phyloP scores from a whole-genome alignment of 92 coral and sea anemone species.

The Bergia sp. region DNA sequence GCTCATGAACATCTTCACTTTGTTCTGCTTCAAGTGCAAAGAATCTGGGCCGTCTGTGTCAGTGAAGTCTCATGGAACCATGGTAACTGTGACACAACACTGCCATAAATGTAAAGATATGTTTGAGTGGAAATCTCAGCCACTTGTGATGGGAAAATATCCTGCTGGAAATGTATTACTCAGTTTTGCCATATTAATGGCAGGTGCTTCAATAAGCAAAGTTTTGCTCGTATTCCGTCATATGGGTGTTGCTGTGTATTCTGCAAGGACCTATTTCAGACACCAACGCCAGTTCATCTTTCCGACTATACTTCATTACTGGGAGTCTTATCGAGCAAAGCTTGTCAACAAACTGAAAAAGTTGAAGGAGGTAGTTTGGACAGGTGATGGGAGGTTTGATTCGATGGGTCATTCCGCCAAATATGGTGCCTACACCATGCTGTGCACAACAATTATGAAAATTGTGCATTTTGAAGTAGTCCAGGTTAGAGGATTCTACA shows the following conservation, averaged over 20 bases:
- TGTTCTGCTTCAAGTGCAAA: too few species aligned
- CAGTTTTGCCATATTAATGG: constrained; percentile 7
- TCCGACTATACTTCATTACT: background rate
- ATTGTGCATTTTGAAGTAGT: too few species aligned
- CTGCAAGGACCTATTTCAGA: constrained; percentile 22
- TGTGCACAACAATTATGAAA: too few species aligned
- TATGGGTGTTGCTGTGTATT: background rate
- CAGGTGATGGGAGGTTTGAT: background rate
- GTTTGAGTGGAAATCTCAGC: background rate
- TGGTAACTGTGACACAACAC: too few species aligned
- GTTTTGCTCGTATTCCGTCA: constrained; percentile 26
- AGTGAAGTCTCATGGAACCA: too few species aligned
- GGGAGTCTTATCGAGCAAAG: background rate
- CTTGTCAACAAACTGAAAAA: background rate
- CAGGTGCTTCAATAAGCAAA: constrained; percentile 28
- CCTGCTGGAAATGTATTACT: too few species aligned
- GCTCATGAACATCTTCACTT: background rate
- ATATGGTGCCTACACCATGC: too few species aligned
- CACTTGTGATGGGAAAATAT: background rate
- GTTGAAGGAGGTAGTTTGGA: background rate
- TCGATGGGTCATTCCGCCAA: too few species aligned
- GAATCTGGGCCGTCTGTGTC: too few species aligned
- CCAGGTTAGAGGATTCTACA: too few species aligned
- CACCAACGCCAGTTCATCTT: background rate
- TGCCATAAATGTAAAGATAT: too few species aligned